These are phyloP conservation scores for Nasonia oneida DNA, from an alignment of 2,888 invertebrate genomes.

Conservation along the genomic window DNA sequence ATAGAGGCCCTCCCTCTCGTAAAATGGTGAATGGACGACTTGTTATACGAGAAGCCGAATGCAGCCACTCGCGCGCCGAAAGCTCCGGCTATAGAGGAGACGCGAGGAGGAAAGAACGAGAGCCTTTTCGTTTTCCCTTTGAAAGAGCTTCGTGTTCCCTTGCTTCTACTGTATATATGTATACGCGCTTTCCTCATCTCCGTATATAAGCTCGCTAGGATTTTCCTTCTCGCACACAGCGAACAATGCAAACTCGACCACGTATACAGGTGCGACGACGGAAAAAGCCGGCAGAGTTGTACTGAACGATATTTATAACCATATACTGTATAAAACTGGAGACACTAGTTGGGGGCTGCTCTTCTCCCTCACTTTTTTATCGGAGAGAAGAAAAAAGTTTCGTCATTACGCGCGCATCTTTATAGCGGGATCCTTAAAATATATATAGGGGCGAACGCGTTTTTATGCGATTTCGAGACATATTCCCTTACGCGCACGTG, in stretches of 20 bases:
- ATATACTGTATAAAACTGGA: too few species aligned
- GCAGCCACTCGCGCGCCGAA: slow-evolving; percentile 29
- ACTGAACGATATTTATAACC: too few species aligned
- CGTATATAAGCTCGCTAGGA: neutral
- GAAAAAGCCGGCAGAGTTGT: too few species aligned
- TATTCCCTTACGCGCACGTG: neutral
- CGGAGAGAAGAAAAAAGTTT: neutral
- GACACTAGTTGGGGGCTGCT: neutral
- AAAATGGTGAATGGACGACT: slow-evolving; percentile 37
- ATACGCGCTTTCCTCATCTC: neutral
- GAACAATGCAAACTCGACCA: neutral
- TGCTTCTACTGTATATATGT: neutral
- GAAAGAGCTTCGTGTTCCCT: slow-evolving; percentile 7
- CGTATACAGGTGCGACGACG: too few species aligned
- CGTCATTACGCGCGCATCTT: neutral
- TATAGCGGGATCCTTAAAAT: neutral
- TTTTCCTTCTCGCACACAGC: neutral
- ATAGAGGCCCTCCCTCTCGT: neutral
- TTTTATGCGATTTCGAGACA: too few species aligned
- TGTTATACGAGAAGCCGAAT: slow-evolving; percentile 40
- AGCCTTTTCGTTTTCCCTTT: slow-evolving; percentile 22
- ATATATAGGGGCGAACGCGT: neutral
- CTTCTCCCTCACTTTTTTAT: neutral
- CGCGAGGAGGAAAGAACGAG: neutral
- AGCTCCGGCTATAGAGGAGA: neutral